Evolutionary conservation across 2,888 invertebrate species (phyloP).

Genomic region (Incurvaria masculella): DNA sequence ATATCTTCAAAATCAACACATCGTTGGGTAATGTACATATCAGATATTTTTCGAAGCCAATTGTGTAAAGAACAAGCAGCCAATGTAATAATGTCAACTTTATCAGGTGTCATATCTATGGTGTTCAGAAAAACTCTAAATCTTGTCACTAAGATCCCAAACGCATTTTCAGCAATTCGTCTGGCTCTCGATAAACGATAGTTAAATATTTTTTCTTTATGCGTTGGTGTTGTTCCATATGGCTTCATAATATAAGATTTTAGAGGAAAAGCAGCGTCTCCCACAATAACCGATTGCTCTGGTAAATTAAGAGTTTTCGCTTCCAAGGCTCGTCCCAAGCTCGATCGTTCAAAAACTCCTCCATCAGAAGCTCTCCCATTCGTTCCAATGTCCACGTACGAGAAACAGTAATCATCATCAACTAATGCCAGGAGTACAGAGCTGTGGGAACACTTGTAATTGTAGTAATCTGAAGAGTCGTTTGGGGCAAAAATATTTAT

Average conservation of each 20-base stretch:
- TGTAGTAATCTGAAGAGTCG: conserved; percentile 14
- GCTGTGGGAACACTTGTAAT: conserved; percentile 15
- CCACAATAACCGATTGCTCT: conserved; percentile 9
- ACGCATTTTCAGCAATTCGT: conserved; percentile 13
- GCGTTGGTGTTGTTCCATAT: conserved; percentile 11
- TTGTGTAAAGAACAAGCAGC: conserved; percentile 19
- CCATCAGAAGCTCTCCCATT: conserved; percentile 12
- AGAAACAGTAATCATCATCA: conserved; percentile 17
- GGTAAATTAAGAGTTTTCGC: conserved; percentile 10
- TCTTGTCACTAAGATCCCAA: conserved; percentile 11
- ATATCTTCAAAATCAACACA: conserved; percentile 14
- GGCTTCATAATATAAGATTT: conserved; percentile 15
- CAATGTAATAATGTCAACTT: conserved; percentile 15
- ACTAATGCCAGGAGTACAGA: conserved; percentile 17
- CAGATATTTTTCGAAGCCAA: conserved; percentile 16
- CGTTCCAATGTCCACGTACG: conserved; percentile 13
- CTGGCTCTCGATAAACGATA: conserved; percentile 13
- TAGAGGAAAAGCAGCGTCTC: conserved; percentile 14
- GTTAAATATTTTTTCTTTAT: conserved; percentile 9
- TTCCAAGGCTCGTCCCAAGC: conserved; percentile 10
- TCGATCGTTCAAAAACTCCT: conserved; percentile 6
- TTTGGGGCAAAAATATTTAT: conserved; percentile 15
- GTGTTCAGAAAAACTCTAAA: conserved; percentile 11
- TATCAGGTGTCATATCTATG: conserved; percentile 12
- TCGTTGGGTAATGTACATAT: conserved; percentile 17